Evolutionary conservation across 2,888 invertebrate genomes (phyloP).

Genomic region (Xiphydria camelus): DNA sequence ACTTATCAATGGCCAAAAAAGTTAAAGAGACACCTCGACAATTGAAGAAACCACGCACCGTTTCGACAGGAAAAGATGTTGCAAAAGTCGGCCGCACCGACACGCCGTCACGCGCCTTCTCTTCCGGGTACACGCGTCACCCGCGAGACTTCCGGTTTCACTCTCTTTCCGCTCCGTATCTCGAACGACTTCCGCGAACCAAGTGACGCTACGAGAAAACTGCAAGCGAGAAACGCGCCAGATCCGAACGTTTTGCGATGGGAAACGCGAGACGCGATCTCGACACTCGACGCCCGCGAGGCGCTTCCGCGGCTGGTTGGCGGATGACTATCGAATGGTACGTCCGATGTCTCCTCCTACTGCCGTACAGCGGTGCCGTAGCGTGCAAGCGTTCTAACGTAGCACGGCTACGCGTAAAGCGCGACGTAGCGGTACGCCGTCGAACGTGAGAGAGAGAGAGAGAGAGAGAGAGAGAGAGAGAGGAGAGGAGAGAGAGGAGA

Average conservation of each 20-base stretch:
- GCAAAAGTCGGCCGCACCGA: too few relatives aligned
- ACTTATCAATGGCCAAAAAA: too few relatives aligned
- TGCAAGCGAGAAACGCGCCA: not conserved
- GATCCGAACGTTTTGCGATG: not conserved
- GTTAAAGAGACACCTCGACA: too few relatives aligned
- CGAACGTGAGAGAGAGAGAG: not conserved
- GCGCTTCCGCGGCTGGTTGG: constrained; percentile 43
- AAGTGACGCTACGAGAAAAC: too few relatives aligned
- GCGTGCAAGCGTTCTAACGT: constrained; percentile 9
- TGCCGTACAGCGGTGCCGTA: constrained; percentile 10
- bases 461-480: constrained; percentile 5
- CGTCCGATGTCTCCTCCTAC: constrained; percentile 10
- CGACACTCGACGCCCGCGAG: constrained; percentile 30
- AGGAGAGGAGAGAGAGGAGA: constrained; percentile 5
- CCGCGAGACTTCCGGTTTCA: too few relatives aligned
- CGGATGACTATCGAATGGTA: constrained; percentile 39
- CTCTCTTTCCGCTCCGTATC: too few relatives aligned
- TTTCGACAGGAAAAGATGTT: too few relatives aligned
- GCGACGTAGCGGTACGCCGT: not conserved
- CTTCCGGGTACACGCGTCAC: too few relatives aligned
- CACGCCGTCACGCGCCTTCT: too few relatives aligned
- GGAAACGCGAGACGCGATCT: constrained; percentile 18
- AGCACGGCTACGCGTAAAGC: not conserved
- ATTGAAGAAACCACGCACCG: too few relatives aligned
- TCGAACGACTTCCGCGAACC: too few relatives aligned